phyloP scores from a whole-genome alignment of 2,888 invertebrate species.

The Augiades crinisus region DNA sequence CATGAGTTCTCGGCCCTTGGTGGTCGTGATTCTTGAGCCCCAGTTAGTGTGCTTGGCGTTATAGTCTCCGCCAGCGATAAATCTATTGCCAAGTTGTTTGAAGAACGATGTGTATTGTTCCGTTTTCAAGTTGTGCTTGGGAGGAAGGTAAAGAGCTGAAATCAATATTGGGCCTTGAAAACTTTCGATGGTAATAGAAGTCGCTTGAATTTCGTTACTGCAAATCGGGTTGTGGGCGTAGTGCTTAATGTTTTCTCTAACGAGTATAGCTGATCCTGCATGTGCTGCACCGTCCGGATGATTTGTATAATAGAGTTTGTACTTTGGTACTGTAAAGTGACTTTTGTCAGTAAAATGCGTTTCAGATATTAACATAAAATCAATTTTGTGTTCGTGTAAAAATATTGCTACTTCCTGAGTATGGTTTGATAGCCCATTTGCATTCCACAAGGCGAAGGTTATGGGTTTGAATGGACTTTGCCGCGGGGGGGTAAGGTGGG shows the following conservation, averaged over 20 bases:
- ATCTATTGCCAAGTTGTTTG: slow-evolving; percentile 15
- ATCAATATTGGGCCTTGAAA: neutral
- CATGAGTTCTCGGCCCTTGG: too few species aligned
- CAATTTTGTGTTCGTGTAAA: slow-evolving; percentile 26
- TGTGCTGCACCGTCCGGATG: slow-evolving; percentile 37
- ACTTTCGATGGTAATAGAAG: too few species aligned
- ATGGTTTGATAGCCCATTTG: neutral
- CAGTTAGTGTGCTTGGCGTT: slow-evolving; percentile 18
- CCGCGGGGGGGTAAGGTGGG: too few species aligned
- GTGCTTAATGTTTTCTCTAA: slow-evolving; percentile 32
- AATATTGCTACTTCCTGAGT: slow-evolving; percentile 1
- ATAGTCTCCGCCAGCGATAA: slow-evolving; percentile 20
- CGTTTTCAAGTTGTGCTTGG: slow-evolving; percentile 15
- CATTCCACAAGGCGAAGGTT: too few species aligned
- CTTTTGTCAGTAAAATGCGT: slow-evolving; percentile 32
- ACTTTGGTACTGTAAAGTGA: slow-evolving; percentile 27
- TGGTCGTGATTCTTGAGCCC: too few species aligned
- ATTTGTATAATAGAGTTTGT: slow-evolving; percentile 32
- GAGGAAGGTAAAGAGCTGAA: slow-evolving; percentile 21
- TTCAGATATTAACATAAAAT: slow-evolving; percentile 34
- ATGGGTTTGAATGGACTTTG: too few species aligned
- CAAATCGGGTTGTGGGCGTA: neutral
- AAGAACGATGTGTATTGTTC: slow-evolving; percentile 8
- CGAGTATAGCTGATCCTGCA: slow-evolving; percentile 32
- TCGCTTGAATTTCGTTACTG: too few species aligned